Evolutionary conservation across 2,797 vertebrate genomes (phyloP).

Genomic region (Alectoris magna): DNA sequence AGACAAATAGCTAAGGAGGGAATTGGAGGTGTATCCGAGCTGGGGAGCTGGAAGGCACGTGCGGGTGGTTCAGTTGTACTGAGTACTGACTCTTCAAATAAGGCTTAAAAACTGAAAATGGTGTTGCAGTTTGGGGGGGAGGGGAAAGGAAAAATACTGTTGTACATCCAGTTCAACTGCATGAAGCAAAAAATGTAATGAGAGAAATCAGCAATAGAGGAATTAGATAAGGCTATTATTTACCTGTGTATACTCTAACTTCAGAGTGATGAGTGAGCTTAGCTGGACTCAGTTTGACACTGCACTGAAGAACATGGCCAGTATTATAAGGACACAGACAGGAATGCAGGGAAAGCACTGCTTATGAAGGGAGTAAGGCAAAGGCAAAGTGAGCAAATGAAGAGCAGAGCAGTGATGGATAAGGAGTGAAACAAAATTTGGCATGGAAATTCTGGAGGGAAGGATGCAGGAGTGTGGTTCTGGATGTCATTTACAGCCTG

Average conservation of each 20-base stretch:
- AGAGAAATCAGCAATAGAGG: background rate
- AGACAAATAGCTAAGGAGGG: background rate
- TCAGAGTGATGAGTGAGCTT: background rate
- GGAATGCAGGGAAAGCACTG: background rate
- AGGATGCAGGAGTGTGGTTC: background rate
- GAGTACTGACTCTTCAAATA: background rate
- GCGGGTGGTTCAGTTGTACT: background rate
- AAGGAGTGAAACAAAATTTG: background rate
- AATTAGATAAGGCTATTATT: background rate
- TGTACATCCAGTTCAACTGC: background rate
- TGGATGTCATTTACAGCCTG: background rate
- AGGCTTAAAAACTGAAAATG: background rate
- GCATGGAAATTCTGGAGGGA: background rate
- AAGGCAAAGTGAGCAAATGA: background rate
- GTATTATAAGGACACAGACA: background rate
- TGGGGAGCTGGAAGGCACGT: background rate
- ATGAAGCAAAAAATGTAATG: background rate
- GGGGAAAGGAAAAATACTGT: background rate
- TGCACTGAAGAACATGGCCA: background rate
- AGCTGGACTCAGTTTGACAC: background rate
- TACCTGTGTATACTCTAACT: background rate
- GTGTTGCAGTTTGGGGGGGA: background rate
- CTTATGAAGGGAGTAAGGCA: background rate
- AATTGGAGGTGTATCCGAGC: background rate
- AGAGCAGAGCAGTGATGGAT: background rate